phyloP scores from a whole-genome alignment of 1,140 invertebrate species.

The Mya arenaria region DNA sequence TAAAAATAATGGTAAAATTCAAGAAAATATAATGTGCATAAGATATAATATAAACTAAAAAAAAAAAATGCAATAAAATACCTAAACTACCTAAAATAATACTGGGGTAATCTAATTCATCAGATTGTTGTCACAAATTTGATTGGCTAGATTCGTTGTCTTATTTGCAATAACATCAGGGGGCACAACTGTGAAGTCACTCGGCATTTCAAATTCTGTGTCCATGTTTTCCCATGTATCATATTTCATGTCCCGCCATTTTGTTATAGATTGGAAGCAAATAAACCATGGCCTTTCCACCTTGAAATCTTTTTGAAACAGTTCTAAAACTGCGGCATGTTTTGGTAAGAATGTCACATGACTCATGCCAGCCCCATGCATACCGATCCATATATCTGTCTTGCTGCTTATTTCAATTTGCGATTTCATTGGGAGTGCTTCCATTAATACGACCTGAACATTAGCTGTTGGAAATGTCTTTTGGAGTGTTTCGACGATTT shows the following conservation, averaged over 20 bases:
- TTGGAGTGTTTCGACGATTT: slow-evolving; percentile 58
- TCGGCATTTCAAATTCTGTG: slow-evolving; percentile 46
- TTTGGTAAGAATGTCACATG: slow-evolving; percentile 96
- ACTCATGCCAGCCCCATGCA: slow-evolving; percentile 97
- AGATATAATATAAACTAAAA: no score
- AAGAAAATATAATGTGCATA: no score
- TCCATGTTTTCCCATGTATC: slow-evolving; percentile 70
- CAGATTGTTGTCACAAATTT: no score
- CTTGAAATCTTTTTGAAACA: slow-evolving; percentile 83
- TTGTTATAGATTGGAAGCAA: slow-evolving; percentile 71
- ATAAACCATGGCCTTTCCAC: slow-evolving; percentile 57
- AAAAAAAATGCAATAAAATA: no score
- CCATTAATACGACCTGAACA: slow-evolving; percentile 66
- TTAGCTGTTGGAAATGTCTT: slow-evolving; percentile 36
- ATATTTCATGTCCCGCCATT: slow-evolving; percentile 73
- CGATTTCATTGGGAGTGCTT: slow-evolving; percentile 65
- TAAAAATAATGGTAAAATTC: no score
- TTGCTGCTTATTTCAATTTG: slow-evolving; percentile 82
- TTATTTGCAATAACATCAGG: slow-evolving; percentile 33
- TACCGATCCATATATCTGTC: slow-evolving; percentile 96
- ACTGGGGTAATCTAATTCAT: no score
- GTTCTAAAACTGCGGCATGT: slow-evolving; percentile 96
- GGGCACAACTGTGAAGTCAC: slow-evolving; percentile 62
- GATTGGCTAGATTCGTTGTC: not conserved
- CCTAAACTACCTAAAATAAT: no score